These are phyloP conservation scores for Dicyrtomina minuta DNA, from an alignment of 2,888 invertebrate species.

Conservation along the genomic window DNA sequence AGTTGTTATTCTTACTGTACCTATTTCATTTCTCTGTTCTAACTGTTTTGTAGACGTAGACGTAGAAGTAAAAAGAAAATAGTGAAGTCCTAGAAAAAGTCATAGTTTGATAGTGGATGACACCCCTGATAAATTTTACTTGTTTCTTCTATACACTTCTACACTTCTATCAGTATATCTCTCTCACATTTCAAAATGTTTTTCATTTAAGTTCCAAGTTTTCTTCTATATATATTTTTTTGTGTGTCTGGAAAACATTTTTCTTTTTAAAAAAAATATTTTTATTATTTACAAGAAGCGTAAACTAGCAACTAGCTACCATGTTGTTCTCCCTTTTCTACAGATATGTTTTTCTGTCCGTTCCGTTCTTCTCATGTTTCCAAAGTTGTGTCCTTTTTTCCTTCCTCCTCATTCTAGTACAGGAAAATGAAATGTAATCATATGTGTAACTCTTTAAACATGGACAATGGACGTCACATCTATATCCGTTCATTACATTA, in stretches of 20 bases:
- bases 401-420: background rate
- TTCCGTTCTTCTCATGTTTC: background rate
- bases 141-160: no score
- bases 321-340: conserved; percentile 4
- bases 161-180: no score
- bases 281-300: conserved; percentile 3
- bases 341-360: background rate
- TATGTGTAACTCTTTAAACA: no score
- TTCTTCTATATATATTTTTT: no score
- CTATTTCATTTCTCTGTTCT: no score
- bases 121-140: conserved; percentile 27
- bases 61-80: no score
- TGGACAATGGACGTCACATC: no score
- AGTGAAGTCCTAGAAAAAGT: background rate
- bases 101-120: conserved; percentile 9
- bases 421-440: background rate
- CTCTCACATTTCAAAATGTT: conserved; percentile 19
- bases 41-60: no score
- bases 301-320: background rate
- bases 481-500: no score
- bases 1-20: no score
- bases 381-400: background rate
- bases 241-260: no score
- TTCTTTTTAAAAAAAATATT: background rate
- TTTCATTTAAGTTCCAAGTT: background rate